Evolutionary conservation across 2,888 invertebrate species (phyloP), one percentile per base, ranked within the genome.

Genomic region (Callinectes sapidus): DNA sequence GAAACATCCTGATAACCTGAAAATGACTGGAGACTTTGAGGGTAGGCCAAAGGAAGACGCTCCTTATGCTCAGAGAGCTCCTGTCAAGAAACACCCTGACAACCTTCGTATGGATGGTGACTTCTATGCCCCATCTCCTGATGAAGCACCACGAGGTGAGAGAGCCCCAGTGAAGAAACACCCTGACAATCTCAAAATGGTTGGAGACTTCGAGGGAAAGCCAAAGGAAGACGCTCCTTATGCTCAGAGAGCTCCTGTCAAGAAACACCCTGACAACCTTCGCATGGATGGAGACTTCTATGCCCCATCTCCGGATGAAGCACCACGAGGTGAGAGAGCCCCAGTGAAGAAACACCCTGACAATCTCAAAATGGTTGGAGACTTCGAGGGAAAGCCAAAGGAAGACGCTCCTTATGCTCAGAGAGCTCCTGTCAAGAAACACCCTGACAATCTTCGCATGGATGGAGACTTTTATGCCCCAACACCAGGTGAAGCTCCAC

Each of bases 121-220:
- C 8, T 96, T 96, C 89, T 85, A 92, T n/a, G 91, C 91, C 16
- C 89, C 91, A 10, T 77, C 77, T 0, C 89, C 90, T 1, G 95
- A 95, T 32, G 91, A 88, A 10, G 91, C 88, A 14, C 91, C 91
- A 16, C 86, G 88, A n/a, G 91, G 88, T 8, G 91, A 14, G 66
- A 55, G 86, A 54, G 95, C 97, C 3, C 97, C 96, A 32, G 89
- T 28, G 96, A 95, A n/a, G 96, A 96, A 94, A 96, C 96, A 95
- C 35, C 92, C 91, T 48, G 97, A 97, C 95, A 97, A 97, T 95
- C 95, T 97, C 1, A 97, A 96, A 95, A 97, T 97, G 96, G 97
- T 97, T 95, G 97, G 97, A 1, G 96, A 96, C 87, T 96, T 97
- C 55, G 86, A 89, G n/a, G 92, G 91, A 0, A 90, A 89, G 16